Base-by-base conservation (phyloP, 2,113 vertebrate genomes). In the Gobiocypris rarus region DNA sequence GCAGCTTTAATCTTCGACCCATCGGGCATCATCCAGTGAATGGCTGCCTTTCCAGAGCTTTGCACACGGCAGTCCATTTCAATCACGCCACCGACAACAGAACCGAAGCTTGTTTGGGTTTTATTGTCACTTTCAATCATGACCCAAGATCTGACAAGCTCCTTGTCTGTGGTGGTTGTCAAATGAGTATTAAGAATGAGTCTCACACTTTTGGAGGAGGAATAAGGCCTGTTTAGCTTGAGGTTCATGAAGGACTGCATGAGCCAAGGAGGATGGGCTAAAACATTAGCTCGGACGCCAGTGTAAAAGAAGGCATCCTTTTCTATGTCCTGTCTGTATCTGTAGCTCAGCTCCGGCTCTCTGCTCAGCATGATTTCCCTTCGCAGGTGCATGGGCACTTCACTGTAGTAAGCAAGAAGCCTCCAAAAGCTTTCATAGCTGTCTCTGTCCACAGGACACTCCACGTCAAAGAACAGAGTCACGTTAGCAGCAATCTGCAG, bases 331-430 rank as follows among this genome's bases (percentile, higher is more conserved):
- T 99, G 98, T 15, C 87, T 93, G 89, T 99, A 99, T 65, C 85
- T 92, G 86, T 94, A 96, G 56, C 91, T 93, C 84, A 93, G 15
- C 9, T 88, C 85, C 5, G 96, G 94, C 19, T 94, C 91, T 86
- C 91, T 93, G 80, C 91, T 92, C 80, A 96, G 90, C 93, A 93
- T 90, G 41, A 92, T 14, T 26, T 96, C 96, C 26, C 94, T 95
- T 90, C 94, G 92, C 28, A 99, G 90, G 38, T 88, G 95, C 71
- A 96, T 94, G 1, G 97, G 95, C 2, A 94, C 95, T 87, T 99
- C 97, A 48, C 96, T 98, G 81, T 99, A 99, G 82, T 98, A 98
- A 11, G 97, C 98, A 48, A 98, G 93, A 38, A 99, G 94, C 26
- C 96, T 96, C 98, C 98, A 99, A 0, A 99, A 86, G 19, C 93